Base-by-base conservation (phyloP, 2,888 invertebrate genomes). In the Tachystola acroxantha region DNA sequence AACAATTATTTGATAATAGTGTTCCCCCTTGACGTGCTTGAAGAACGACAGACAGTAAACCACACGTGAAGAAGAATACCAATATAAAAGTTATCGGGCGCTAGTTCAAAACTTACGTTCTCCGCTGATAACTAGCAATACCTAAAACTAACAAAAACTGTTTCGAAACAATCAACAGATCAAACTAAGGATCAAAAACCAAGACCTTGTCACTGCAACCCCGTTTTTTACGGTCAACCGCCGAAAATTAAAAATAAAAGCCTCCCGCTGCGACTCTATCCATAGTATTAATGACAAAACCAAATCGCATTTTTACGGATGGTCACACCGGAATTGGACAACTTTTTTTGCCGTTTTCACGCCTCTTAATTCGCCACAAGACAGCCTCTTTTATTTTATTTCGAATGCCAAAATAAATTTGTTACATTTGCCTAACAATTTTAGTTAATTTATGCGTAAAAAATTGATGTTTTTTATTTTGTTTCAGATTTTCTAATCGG, bases 231-330 rank as follows among this genome's bases (percentile, higher is more conserved):
- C 25, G 25, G 9, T 16, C 16, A 4, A 16, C 16, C 16, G 20
- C 9, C 7, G 24, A 24, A 24, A 24, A 24, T 24, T 24, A n/a
- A 28, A 28, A 28, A 28, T 3, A 10, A 10, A 11, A 7, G 28
- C 28, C 13, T 7, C 28, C 28, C 28, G 7, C 28, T 12, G 28
- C 7, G 28, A 28, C 7, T 12, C 12, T 11, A 11, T 12, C 28
- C 11, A 2, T 6, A 13, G 24, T 24, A 6, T 16, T 9, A 28
- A 11, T 11, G 28, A 10, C 28, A 28, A 28, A 7, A 28, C 28
- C 10, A 28, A 28, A 28, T 28, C 28, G 28, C 11, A 7, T 28
- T 28, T 28, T 28, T 28, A 28, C 28, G 28, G 28, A 28, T 28
- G 28, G 28, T 12, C 28, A 28, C 28, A 28, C 28, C 28, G 28